A percentile compares a stretch with the other conserved stretches of the same genome.
phyloP scores from a whole-genome alignment of 2,797 vertebrate species.

The Podarcis siculus region DNA sequence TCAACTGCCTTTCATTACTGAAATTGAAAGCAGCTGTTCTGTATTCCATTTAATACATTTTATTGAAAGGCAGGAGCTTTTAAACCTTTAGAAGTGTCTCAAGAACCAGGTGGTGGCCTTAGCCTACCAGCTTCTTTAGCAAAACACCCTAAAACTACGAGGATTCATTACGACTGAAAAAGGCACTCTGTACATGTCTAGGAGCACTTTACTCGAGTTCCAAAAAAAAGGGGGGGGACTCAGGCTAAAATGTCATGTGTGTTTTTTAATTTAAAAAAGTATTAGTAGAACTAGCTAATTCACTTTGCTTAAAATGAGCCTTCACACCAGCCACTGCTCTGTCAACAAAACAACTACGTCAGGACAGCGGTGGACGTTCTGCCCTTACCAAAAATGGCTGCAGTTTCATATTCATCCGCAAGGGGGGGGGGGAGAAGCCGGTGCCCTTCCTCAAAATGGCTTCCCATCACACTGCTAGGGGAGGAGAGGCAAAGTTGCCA shows the following conservation, averaged over 20 bases:
- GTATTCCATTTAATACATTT: background rate
- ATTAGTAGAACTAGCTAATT: too few species aligned
- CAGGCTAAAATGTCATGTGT: too few species aligned
- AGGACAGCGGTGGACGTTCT: background rate
- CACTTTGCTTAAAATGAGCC: too few species aligned
- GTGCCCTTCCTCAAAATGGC: background rate
- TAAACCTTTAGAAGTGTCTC: too few species aligned
- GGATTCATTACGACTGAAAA: background rate
- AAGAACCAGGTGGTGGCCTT: background rate
- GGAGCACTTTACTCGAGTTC: too few species aligned
- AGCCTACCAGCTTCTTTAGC: too few species aligned
- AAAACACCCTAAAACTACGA: background rate
- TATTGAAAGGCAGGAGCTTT: background rate
- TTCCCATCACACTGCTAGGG: too few species aligned
- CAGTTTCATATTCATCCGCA: background rate
- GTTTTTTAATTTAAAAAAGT: too few species aligned
- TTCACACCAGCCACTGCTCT: background rate
- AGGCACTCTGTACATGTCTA: background rate
- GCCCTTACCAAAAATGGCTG: slow-evolving; percentile 2
- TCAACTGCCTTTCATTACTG: background rate
- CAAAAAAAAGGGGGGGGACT: too few species aligned
- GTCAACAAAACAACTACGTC: background rate
- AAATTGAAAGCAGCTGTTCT: background rate
- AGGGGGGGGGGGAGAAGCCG: background rate
- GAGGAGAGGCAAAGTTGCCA: background rate